A percentile compares a stretch with the other conserved stretches of the same genome.
These are phyloP conservation scores for Pluvianellus socialis DNA, from an alignment of 2,113 vertebrate genomes.

Conservation along the genomic window DNA sequence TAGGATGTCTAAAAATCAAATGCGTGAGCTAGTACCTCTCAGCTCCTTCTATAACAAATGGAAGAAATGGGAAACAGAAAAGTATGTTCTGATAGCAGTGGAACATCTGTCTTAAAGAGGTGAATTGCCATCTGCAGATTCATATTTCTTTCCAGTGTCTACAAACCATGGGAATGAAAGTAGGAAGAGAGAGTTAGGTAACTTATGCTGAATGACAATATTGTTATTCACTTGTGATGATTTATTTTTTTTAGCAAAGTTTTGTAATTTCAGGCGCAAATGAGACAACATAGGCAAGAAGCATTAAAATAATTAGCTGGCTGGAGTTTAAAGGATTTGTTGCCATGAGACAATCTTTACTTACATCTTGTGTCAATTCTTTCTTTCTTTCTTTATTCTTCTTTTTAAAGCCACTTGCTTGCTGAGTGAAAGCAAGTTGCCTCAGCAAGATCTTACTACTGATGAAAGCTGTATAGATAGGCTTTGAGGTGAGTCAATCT, in stretches of 20 bases:
- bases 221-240: background rate
- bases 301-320: background rate
- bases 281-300: background rate
- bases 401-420: background rate
- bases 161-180: background rate
- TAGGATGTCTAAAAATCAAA: background rate
- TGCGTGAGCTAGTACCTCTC: background rate
- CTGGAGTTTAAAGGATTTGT: background rate
- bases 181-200: background rate
- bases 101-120: background rate
- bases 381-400: background rate
- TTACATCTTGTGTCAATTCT: background rate
- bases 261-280: background rate
- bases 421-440: background rate
- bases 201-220: background rate
- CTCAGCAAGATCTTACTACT: background rate
- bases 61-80: background rate
- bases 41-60: background rate
- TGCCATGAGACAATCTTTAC: background rate
- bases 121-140: background rate
- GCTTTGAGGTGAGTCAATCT: background rate
- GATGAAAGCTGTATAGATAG: background rate
- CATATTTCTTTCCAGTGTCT: background rate
- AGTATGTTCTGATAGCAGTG: background rate
- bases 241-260: background rate